Evolutionary conservation across 2,113 vertebrate genomes (phyloP), one percentile per base, ranked within the genome.

Genomic region (Anseranas semipalmata): DNA sequence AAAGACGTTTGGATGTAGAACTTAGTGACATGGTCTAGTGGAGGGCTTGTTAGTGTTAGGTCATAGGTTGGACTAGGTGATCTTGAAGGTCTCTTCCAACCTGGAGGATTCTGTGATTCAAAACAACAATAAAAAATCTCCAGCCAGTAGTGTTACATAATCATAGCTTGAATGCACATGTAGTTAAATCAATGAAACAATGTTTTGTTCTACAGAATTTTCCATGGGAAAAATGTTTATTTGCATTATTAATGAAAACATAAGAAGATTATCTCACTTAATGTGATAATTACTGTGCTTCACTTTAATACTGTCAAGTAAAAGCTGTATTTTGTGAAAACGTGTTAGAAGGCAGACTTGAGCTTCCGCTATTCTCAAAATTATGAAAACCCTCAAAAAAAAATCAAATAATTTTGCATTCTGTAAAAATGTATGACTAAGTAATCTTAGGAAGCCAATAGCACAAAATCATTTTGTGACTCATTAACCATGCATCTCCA

Each of bases 241-340:
- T 86, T 94, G 68, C 73, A 90, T 95, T 93, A 96, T 94, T 96
- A 94, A 90, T 63, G 41, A 95, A 87, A 94, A 96, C 60, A 95
- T 33, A 19, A 74, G 85, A 92, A 92, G 6, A 95, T 76, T 89
- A 89, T 88, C 45, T 66, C 50, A 79, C n/a, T 79, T 94, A 88
- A 92, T 86, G 76, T 75, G 76, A 81, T 95, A 94, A 97, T 97
- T 93, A 72, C 73, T 3, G 2, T 74, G 80, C 82, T 95, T 95
- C 76, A 90, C 48, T 84, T 91, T 84, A 83, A 93, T 77, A 87
- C 37, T 95, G 75, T 60, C 92, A 95, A 86, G 50, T 83, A 95
- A 88, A 96, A 94, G 68, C 72, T 81, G 80, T 78, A 81, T 90
- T 86, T 94, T 93, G 22, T 92, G 73, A 95, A 88, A 96, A 94